Conservation (phyloP, 1,140 invertebrate species). For the Drosophila trapezifrons region DNA sequence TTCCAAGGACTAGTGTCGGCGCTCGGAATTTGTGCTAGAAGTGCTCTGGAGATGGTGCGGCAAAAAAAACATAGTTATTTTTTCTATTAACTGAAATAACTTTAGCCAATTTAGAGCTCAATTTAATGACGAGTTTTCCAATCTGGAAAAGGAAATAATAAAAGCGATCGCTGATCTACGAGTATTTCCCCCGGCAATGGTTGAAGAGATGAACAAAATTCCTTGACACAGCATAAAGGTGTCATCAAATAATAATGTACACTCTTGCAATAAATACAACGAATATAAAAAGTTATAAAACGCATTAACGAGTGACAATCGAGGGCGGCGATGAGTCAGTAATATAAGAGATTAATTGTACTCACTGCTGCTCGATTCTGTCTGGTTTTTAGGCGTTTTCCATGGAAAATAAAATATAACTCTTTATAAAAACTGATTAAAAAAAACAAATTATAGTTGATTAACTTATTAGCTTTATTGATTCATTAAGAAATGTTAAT, state of each 20-base stretch:
- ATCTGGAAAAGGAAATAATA: background rate
- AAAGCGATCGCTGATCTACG: background rate
- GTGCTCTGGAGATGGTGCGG: background rate
- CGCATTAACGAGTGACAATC: too few relatives aligned
- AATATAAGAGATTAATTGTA: too few relatives aligned
- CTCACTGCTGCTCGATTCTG: too few relatives aligned
- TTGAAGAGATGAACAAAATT: background rate
- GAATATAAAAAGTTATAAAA: too few relatives aligned
- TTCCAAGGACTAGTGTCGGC: constrained; percentile 8
- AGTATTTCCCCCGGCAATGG: background rate
- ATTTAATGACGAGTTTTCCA: background rate
- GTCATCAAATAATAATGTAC: constrained; percentile 13
- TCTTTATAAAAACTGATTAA: too few relatives aligned
- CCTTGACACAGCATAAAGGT: constrained; percentile 6
- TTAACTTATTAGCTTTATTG: too few relatives aligned
- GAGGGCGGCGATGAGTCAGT: too few relatives aligned
- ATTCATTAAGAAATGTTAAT: too few relatives aligned
- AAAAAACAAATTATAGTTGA: too few relatives aligned
- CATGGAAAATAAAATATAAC: too few relatives aligned
- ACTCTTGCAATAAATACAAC: background rate
- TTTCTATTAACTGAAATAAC: constrained; percentile 9
- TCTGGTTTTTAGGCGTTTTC: too few relatives aligned
- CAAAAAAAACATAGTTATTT: constrained; percentile 8
- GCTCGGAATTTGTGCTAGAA: background rate
- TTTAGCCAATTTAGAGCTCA: constrained; percentile 4